Percentiles rank a stretch among this genome's conserved stretches.
Evolutionary conservation across 2,797 vertebrate species (phyloP).

Genomic region (Pitangus sulphuratus): DNA sequence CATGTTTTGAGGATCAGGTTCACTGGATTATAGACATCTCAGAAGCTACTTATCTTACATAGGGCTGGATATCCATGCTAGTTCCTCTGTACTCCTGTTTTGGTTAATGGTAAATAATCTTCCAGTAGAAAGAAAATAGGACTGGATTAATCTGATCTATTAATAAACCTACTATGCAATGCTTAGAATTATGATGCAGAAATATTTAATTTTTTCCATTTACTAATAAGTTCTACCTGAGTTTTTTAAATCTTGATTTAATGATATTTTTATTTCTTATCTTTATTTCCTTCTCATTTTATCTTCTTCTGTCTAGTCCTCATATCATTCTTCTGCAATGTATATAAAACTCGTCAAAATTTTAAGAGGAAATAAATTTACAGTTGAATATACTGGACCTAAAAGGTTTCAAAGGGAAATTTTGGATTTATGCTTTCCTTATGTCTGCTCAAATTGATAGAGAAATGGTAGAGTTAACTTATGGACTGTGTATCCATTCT

Average conservation of each 20-base stretch:
- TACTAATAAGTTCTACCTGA: background rate
- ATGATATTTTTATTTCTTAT: background rate
- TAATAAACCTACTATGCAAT: accelerated
- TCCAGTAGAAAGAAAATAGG: background rate
- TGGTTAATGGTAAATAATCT: background rate
- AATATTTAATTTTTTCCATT: background rate
- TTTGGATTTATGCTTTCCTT: background rate
- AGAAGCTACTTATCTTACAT: background rate
- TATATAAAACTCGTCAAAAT: background rate
- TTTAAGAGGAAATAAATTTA: background rate
- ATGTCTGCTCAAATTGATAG: background rate
- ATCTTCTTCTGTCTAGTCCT: background rate
- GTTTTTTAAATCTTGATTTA: background rate
- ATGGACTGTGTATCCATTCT: background rate
- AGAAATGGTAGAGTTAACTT: background rate
- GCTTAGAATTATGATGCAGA: background rate
- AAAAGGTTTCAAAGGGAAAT: background rate
- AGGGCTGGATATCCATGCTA: background rate
- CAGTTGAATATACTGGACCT: background rate
- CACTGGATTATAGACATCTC: background rate
- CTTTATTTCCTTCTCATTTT: background rate
- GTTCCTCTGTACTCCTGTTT: background rate
- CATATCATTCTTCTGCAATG: background rate
- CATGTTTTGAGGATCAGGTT: background rate
- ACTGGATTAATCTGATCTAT: background rate